Evolutionary conservation across 2,797 vertebrate species (phyloP).

Genomic region (Ibycter americanus): DNA sequence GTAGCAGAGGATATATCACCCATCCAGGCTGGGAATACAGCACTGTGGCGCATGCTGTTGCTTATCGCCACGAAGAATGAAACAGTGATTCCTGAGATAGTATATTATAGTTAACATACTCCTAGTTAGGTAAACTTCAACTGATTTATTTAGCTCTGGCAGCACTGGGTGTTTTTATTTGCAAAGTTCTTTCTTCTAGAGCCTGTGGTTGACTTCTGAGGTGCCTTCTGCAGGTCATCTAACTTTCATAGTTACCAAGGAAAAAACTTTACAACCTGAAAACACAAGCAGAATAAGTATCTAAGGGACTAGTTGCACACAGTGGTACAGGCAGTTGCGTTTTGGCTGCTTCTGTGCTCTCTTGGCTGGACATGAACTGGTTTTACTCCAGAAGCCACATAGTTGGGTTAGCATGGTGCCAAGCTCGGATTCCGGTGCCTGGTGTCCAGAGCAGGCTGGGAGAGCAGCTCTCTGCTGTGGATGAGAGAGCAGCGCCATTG

Average conservation of each 20-base stretch:
- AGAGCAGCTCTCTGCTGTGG: background rate
- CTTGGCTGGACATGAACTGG: slow-evolving; percentile 6
- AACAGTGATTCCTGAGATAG: background rate
- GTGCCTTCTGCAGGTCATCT: background rate
- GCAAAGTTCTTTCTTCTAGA: background rate
- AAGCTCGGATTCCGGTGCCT: background rate
- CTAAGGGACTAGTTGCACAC: background rate
- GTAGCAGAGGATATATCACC: background rate
- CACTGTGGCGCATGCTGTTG: rapidly evolving
- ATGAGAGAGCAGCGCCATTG: background rate
- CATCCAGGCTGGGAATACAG: background rate
- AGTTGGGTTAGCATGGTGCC: background rate
- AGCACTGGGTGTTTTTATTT: background rate
- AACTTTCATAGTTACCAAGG: background rate
- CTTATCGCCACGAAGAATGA: background rate
- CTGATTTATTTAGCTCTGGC: background rate
- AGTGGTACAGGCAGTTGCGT: slow-evolving; percentile 16
- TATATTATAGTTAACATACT: background rate
- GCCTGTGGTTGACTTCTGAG: background rate
- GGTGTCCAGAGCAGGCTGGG: background rate
- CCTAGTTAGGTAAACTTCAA: background rate
- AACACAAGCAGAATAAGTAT: background rate
- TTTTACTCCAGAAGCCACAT: slow-evolving; percentile 45
- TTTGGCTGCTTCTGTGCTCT: slow-evolving; percentile 16
- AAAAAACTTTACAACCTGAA: background rate